Base-by-base conservation (phyloP, 1,140 invertebrate genomes). In the Nephotettix cincticeps region DNA sequence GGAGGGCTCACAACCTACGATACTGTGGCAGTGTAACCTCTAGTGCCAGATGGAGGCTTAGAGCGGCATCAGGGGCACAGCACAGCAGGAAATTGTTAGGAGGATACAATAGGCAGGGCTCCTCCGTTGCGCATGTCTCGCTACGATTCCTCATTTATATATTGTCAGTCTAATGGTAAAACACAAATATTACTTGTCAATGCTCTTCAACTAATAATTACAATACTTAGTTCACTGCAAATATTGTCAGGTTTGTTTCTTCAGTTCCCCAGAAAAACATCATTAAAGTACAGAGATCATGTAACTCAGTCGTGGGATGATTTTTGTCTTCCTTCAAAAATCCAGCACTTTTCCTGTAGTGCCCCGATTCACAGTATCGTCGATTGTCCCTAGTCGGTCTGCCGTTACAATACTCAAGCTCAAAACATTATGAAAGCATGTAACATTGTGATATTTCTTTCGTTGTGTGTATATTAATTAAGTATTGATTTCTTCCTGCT, bases 1-100 rank as follows among this genome's bases (percentile, higher is more conserved):
- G 87, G 89, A 86, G 91, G 92, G 91, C 89, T 94, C 91, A 93
- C 93, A 93, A 90, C 93, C 91, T 94, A 94, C 91, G 92, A 94
- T 93, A 94, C 92, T 93, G 90, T 94, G 92, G 93, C 93, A 93
- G 92, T 94, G 91, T 94, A 94, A 94, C 87, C 88, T 94, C 89
- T 94, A 93, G 75, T 73, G 69, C 43, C 36, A 65, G 6, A 30
- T 21, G 25, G 68, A 64, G 65, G 64, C 64, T 45, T 71, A 72
- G 47, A 51, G 28, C 51, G 64, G 64, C 32, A 61, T 21, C 32
- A 14, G 32, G 4, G 14, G 32, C 14, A 36, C 32, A 6, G 32
- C 4, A 14, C 14, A 36, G 32, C 32, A 14, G 32, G 32, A 61
- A 54, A 69, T 43, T 64, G 27, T 63, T 27, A 27, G n/a, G 61